phyloP scores from a whole-genome alignment of 2,888 invertebrate genomes.

The Sylvicola fuscatus region DNA sequence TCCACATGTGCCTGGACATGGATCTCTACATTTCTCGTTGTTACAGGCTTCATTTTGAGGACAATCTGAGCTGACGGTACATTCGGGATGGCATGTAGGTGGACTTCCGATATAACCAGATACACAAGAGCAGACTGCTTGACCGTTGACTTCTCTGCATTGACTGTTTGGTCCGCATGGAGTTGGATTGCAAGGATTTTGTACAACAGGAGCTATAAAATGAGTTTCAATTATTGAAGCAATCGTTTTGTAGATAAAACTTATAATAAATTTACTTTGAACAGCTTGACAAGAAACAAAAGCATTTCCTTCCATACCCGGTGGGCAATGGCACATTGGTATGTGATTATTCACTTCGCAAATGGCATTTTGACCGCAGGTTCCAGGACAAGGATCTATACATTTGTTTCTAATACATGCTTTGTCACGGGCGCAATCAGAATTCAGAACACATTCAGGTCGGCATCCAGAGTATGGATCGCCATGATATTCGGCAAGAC shows the following conservation, averaged over 20 bases:
- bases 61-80: conserved; percentile 40
- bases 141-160: conserved; percentile 29
- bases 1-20: conserved; percentile 38
- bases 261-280: too few relatives aligned
- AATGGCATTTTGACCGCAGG: conserved; percentile 44
- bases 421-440: conserved; percentile 43
- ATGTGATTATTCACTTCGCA: conserved; percentile 54
- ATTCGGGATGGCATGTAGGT: conserved; percentile 44
- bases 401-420: conserved; percentile 59
- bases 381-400: conserved; percentile 48
- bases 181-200: conserved; percentile 35
- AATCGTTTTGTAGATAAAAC: not conserved
- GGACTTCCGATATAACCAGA: conserved; percentile 36
- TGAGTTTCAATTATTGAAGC: not conserved
- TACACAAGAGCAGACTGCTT: conserved; percentile 33
- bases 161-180: conserved; percentile 57
- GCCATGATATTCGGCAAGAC: conserved; percentile 48
- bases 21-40: conserved; percentile 33
- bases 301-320: conserved; percentile 46
- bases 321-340: conserved; percentile 48
- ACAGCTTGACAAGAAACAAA: conserved; percentile 38
- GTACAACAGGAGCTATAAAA: not conserved
- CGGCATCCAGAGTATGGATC: conserved; percentile 53
- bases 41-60: conserved; percentile 34
- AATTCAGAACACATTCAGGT: conserved; percentile 57